Evolutionary conservation across 2,797 vertebrate genomes (phyloP), one percentile per base, ranked within the genome.

Genomic region (Triplophysa yarkandensis): DNA sequence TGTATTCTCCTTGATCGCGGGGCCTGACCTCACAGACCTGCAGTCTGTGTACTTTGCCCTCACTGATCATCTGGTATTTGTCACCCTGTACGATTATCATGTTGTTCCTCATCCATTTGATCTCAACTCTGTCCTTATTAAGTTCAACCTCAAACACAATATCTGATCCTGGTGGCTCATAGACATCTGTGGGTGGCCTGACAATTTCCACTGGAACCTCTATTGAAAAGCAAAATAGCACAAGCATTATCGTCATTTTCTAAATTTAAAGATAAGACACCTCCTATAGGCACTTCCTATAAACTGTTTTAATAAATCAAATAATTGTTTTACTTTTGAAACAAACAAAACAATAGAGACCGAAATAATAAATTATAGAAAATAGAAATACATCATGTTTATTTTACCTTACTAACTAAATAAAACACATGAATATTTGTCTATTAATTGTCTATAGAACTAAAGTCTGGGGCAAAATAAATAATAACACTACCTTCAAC

Each of bases 1-100:
- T 92, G 85, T 99, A 99, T 90, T 99, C 97, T 21, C 98, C 97
- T 86, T 98, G 98, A 85, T 99, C 98, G 60, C 98, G 93, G 14
- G 97, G 97, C 80, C 90, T 93, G 85, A 99, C 95, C 74, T 98
- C 95, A 63, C 97, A 99, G 66, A 99, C 92, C 84, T 99, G 97
- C 55, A 99, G 89, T 67, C 97, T 90, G 83, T 99, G 97, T 73
- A 96, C 79, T 81, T 97, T 99, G 64, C 93, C 95, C 86, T 98
- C 97, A 76, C 96, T 98, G 90, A 98, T 96, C 97, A 99, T 99
- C 89, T 98, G 97, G 87, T 98, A 95, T 83, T 99, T 99, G 87
- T 99, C 98, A 86, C 98, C 96, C 83, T 98, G 97, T 81, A 98
- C 89, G 0, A 99, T 93, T 71, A 98, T 92, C 96, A 99, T 99